Evolutionary conservation across 2,113 vertebrate genomes (phyloP).

Genomic region (Eubucco bourcierii): DNA sequence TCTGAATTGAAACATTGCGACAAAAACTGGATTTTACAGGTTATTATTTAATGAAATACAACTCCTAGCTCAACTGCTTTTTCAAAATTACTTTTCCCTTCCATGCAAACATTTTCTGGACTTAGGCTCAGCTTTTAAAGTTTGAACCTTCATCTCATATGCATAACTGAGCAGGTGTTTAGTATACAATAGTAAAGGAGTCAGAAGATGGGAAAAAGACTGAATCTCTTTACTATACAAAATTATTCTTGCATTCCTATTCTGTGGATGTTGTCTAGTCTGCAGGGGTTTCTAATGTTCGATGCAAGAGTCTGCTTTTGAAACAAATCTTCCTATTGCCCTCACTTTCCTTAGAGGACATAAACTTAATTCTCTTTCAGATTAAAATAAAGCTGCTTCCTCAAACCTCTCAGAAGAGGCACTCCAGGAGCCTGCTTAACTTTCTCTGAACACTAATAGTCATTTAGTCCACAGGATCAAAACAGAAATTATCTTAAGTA

Average conservation of each 20-base stretch:
- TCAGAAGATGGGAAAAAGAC: not conserved
- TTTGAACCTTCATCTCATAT: not conserved
- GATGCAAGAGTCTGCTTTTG: not conserved
- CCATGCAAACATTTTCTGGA: not conserved
- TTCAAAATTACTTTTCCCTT: not conserved
- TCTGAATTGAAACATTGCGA: not conserved
- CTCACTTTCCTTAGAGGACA: not conserved
- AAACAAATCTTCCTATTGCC: not conserved
- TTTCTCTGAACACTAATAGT: accelerated
- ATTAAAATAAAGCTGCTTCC: not conserved
- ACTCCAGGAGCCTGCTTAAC: not conserved
- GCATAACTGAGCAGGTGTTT: not conserved
- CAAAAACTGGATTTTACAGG: not conserved
- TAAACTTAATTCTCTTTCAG: not conserved
- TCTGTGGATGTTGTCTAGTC: not conserved
- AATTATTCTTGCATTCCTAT: not conserved
- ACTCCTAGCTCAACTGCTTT: not conserved
- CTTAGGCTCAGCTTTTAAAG: not conserved
- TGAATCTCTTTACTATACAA: not conserved
- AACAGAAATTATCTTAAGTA: not conserved
- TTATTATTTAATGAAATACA: not conserved
- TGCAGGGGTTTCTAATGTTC: not conserved
- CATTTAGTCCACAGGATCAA: not conserved
- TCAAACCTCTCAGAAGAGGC: not conserved
- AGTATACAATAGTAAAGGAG: not conserved